Evolutionary conservation across 2,888 invertebrate species (phyloP).

Genomic region (Volucella inflata): DNA sequence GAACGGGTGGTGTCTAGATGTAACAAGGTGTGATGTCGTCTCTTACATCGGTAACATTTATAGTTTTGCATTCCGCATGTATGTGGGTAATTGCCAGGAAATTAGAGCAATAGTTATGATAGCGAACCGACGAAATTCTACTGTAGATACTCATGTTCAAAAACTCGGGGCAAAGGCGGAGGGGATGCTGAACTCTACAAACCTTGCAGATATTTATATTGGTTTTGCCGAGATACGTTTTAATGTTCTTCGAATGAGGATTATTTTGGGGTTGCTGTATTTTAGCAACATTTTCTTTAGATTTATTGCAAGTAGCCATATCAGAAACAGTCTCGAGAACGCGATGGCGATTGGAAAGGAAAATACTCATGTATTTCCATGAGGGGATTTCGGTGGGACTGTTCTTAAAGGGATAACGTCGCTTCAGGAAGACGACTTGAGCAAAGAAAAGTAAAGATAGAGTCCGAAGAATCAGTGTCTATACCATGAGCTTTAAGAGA

Average conservation of each 20-base stretch:
- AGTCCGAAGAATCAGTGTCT: conserved; percentile 24
- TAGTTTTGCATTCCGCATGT: background rate
- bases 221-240: no score
- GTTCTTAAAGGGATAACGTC: conserved; percentile 45
- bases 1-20: no score
- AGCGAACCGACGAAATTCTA: no score
- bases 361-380: conserved; percentile 38
- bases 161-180: background rate
- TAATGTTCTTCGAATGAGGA: no score
- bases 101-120: no score
- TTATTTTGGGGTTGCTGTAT: no score
- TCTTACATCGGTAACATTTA: background rate
- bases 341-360: conserved; percentile 42
- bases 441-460: conserved; percentile 44
- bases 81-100: background rate
- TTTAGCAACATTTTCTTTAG: no score
- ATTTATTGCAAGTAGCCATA: background rate
- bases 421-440: conserved; percentile 41
- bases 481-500: no score
- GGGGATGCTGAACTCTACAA: background rate
- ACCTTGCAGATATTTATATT: no score
- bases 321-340: conserved; percentile 49
- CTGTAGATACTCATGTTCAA: background rate
- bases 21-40: conserved; percentile 4
- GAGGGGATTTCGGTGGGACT: conserved; percentile 46